Conservation (phyloP, 2,888 invertebrate genomes). For the Pristionchus maxplancki region DNA sequence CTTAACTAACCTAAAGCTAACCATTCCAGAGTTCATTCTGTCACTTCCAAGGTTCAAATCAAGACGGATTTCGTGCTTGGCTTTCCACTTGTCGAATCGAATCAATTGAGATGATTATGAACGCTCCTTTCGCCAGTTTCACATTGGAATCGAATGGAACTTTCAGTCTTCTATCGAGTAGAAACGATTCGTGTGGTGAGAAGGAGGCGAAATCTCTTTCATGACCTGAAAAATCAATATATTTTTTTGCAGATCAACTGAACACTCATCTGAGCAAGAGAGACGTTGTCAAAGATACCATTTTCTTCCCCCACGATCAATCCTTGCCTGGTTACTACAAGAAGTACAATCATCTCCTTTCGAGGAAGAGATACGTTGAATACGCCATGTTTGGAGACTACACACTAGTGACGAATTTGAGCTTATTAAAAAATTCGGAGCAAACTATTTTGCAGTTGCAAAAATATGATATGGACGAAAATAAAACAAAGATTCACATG, state of each 20-base stretch:
- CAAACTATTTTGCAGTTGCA: too few relatives aligned
- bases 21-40: conserved; percentile 11
- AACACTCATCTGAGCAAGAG: neutral
- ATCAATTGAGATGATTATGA: neutral
- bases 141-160: neutral
- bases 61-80: neutral
- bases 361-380: neutral
- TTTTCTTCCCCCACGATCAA: neutral
- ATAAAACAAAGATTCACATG: neutral
- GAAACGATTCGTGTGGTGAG: neutral
- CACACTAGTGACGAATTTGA: neutral
- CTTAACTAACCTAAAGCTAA: neutral
- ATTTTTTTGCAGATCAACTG: neutral
- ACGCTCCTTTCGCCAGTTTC: neutral
- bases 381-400: neutral
- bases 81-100: neutral
- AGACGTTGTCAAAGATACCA: neutral
- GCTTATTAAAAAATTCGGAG: too few relatives aligned
- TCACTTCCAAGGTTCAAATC: neutral
- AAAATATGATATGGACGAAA: neutral
- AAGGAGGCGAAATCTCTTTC: too few relatives aligned
- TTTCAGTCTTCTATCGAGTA: neutral
- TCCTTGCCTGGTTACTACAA: neutral
- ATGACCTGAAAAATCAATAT: too few relatives aligned
- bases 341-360: neutral